Conservation (phyloP, 1,140 invertebrate genomes). For the Chymomyza costata region DNA sequence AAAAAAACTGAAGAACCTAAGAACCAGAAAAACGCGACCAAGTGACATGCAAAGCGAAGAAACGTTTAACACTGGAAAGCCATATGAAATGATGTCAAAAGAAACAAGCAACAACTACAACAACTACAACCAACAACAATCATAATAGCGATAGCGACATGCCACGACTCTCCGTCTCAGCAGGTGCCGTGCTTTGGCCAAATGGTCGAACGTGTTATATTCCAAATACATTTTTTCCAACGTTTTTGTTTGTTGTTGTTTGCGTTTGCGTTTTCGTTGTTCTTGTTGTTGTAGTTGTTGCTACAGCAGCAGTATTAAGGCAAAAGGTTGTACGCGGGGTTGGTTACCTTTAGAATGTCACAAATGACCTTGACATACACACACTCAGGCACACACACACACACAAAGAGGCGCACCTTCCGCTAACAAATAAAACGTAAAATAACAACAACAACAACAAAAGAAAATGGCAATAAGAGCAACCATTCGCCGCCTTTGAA, state of each 20-base stretch:
- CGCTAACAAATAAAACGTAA: conserved; percentile 26
- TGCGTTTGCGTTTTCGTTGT: conserved; percentile 1
- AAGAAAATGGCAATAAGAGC: conserved; percentile 21
- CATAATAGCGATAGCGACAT: not conserved
- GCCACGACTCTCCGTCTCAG: conserved; percentile 21
- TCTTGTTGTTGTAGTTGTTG: conserved; percentile 9
- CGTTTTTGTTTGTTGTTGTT: conserved; percentile 19
- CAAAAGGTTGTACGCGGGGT: conserved; percentile 60
- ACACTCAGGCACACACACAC: conserved; percentile 34
- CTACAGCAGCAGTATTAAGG: conserved; percentile 38
- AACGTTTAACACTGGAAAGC: conserved; percentile 31
- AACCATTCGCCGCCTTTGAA: conserved; percentile 20
- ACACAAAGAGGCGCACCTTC: conserved; percentile 48
- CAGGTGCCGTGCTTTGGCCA: conserved; percentile 38
- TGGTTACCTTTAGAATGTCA: conserved; percentile 55
- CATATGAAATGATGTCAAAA: conserved; percentile 63
- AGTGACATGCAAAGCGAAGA: conserved; percentile 61
- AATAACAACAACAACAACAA: conserved; percentile 27
- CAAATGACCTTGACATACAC: conserved; percentile 64
- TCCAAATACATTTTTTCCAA: no score
- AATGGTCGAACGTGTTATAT: conserved; percentile 35
- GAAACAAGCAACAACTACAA: conserved; percentile 24
- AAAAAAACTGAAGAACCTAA: conserved; percentile 1
- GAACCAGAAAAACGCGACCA: conserved; percentile 40
- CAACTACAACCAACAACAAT: conserved; percentile 12